Evolutionary conservation across 2,797 vertebrate species (phyloP), one percentile per base, ranked within the genome.

Genomic region (Arrhamphus sclerolepis): DNA sequence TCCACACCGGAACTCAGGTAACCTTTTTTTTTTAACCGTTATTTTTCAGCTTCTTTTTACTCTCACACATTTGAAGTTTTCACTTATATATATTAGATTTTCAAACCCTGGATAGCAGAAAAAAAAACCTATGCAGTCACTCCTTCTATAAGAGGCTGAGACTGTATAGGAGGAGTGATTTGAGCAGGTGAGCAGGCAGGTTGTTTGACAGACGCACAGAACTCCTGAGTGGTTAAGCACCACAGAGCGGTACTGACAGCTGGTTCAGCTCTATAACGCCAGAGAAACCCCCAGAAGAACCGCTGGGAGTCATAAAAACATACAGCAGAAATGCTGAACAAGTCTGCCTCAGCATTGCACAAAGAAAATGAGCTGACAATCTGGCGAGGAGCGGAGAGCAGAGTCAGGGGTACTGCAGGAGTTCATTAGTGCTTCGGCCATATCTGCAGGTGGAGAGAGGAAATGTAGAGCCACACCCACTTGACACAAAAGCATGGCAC

Each of bases 1-100:
- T 78, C 92, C 94, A 46, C 97, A 94, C 66, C 95, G 91, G 78
- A 97, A 95, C 90, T 95, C 97, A 72, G 97, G 97, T 98, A 85
- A 73, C 43, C n/a, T n/a, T n/a, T n/a, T n/a, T n/a, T n/a, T n/a
- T n/a, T n/a, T n/a, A n/a, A 28, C 43, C 43, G 51, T 4, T 1
- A 48, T 38, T 3, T 41, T n/a, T 11, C 5, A 19, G 3, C 17
- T 50, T 47, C n/a, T 46, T 7, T 51, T 10, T 24, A 2, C 10
- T 41, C 8, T 7, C n/a, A 46, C 10, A 34, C 13, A 11, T 20
- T 19, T 44, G 40, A 18, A 6, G 17, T 41, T 17, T 41, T 41
- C n/a, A n/a, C n/a, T n/a, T 17, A n/a, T 18, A 4, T 18, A 17
- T 41, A 17, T 7, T 3, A 40, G 6, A 40, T 40, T 16, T 40